phyloP scores from a whole-genome alignment of 2,113 vertebrate species.

The Carassius auratus region DNA sequence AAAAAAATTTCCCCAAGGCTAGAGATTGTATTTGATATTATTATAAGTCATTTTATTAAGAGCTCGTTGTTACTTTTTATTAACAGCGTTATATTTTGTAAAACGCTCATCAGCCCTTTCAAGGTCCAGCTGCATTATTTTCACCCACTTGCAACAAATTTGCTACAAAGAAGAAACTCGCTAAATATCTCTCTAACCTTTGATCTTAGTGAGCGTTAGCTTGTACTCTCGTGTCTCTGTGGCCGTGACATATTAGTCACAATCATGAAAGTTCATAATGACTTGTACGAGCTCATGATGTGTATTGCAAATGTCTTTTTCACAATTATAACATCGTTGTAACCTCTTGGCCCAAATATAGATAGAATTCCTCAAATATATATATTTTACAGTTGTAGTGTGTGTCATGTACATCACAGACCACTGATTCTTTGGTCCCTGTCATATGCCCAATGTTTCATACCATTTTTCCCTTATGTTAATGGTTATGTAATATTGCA shows the following conservation, averaged over 20 bases:
- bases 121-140: slow-evolving; percentile 3
- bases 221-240: slow-evolving; percentile 15
- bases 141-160: background rate
- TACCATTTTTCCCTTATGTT: slow-evolving; percentile 13
- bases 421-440: slow-evolving; percentile 11
- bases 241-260: slow-evolving; percentile 44
- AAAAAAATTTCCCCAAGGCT: background rate
- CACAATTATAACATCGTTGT: slow-evolving; percentile 29
- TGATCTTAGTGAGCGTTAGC: background rate
- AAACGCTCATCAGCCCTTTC: background rate
- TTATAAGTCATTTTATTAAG: slow-evolving; percentile 17
- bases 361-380: slow-evolving; percentile 31
- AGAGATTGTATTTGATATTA: slow-evolving; percentile 8
- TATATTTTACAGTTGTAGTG: background rate
- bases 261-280: slow-evolving; percentile 36
- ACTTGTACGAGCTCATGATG: slow-evolving; percentile 33
- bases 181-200: background rate
- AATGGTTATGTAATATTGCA: slow-evolving; percentile 37
- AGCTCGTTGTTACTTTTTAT: slow-evolving; percentile 9
- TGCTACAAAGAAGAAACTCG: slow-evolving; percentile 6
- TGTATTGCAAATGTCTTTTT: slow-evolving; percentile 18
- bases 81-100: slow-evolving; percentile 23
- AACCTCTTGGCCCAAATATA: slow-evolving; percentile 37
- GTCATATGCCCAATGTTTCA: background rate
- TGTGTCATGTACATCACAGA: slow-evolving; percentile 18